Evolutionary conservation across 2,888 invertebrate genomes (phyloP), one percentile per base, ranked within the genome.

Genomic region (Apoda limacodes): DNA sequence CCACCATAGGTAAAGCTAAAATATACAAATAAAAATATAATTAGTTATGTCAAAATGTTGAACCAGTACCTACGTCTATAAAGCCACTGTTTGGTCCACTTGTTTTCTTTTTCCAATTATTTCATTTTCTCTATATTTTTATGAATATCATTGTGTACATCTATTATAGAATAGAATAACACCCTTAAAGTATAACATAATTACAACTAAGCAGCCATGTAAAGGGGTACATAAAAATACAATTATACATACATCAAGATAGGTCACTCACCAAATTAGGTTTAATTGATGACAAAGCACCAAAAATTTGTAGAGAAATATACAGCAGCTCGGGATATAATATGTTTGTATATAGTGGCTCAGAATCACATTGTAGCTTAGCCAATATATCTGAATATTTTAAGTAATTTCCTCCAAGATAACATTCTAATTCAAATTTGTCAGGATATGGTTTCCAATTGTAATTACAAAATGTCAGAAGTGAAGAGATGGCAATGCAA

Each of bases 391-490:
- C 71, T 19, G 80, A 40, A 22, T 56, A 45, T 36, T 72, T 61
- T 3, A 84, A 82, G 63, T 72, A 76, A 21, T 69, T 59, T 1
- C 42, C 39, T 6, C 65, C 63, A 10, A 83, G 53, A 45, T 78
- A 80, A 19, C 75, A 52, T 9, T 63, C 55, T 25, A 82, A 48
- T 24, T 63, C 52, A 1, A 76, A 52, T 19, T 71, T 59, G 14
- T 82, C 55, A 23, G 80, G 65, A 3, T 92, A 91, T 1, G 94
- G 90, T 28, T 88, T 88, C 85, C 92, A 95, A 67, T 95, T 95
- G 30, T 82, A 82, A 60, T 93, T 90, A 30, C 92, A 83, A 67
- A 94, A 95, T 13, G 83, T 81, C 28, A 89, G 74, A 14, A 92
- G 68, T 42, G 87, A 82, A 20, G 88, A 82, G 10, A 91, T 78